A percentile compares a stretch with the other conserved stretches of the same genome.
Evolutionary conservation across 2,888 invertebrate species (phyloP).

Genomic region (Rhagonycha fulva): DNA sequence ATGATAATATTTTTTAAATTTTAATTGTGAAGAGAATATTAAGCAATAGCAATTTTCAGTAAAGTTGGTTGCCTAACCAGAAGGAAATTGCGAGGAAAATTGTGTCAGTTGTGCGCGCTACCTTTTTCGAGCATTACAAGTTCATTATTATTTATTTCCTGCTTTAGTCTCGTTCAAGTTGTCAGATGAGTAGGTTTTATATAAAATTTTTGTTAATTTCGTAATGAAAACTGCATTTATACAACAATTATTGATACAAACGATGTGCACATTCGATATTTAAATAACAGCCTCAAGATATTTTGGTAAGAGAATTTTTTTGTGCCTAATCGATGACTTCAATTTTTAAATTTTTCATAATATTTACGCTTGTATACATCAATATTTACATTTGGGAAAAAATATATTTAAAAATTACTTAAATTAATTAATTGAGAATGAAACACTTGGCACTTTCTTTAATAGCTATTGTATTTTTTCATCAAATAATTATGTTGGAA

Average conservation of each 20-base stretch:
- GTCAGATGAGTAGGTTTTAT: not conserved
- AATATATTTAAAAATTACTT: not conserved
- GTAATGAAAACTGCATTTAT: not conserved
- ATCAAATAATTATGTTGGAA: not conserved
- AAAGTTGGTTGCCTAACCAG: not conserved
- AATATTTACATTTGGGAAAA: not conserved
- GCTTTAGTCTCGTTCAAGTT: not conserved
- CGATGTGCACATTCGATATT: not conserved
- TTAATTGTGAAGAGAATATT: not conserved
- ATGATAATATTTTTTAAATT: not conserved
- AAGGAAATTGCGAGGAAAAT: not conserved
- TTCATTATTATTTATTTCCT: not conserved
- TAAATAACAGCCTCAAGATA: not conserved
- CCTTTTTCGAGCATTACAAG: not conserved
- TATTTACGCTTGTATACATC: not conserved
- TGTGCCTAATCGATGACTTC: not conserved
- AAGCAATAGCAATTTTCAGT: not conserved
- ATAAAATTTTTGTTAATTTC: not conserved
- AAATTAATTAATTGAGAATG: not conserved
- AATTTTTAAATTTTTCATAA: not conserved
- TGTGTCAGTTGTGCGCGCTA: not conserved
- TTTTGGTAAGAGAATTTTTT: not conserved
- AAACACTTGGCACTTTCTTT: not conserved
- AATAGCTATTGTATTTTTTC: not conserved
- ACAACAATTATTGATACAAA: not conserved